Conservation (phyloP, 2,888 invertebrate genomes). For the Cacoxenus indagator region DNA sequence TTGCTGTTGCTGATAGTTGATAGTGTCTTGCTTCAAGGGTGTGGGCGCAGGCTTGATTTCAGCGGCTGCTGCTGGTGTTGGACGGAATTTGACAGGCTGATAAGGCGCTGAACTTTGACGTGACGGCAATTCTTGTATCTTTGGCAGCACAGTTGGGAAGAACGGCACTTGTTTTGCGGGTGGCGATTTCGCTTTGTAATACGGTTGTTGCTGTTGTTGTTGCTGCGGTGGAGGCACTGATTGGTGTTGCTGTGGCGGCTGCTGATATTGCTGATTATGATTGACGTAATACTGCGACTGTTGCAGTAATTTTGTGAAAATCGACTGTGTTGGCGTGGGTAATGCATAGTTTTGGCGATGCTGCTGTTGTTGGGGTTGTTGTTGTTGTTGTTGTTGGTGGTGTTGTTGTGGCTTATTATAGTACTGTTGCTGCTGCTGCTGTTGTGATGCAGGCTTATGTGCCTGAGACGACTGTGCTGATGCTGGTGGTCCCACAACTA, state of each 20-base stretch:
- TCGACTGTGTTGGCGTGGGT: constrained; percentile 52
- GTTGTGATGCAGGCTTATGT: constrained; percentile 18
- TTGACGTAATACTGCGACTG: constrained; percentile 62
- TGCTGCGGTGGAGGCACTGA: constrained; percentile 36
- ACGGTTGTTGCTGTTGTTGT: constrained; percentile 39
- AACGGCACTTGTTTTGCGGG: constrained; percentile 58
- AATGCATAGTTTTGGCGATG: constrained; percentile 43
- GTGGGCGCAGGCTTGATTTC: constrained; percentile 59
- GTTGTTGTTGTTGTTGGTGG: constrained; percentile 29
- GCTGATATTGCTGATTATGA: constrained; percentile 58
- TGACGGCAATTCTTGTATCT: constrained; percentile 49
- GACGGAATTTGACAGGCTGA: constrained; percentile 68
- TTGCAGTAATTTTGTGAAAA: constrained; percentile 54
- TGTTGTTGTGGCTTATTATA: constrained; percentile 29
- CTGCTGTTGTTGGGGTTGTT: constrained; percentile 30
- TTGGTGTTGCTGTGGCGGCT: constrained; percentile 34
- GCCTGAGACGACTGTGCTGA: constrained; percentile 25
- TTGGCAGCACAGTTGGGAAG: constrained; percentile 62
- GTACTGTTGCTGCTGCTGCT: constrained; percentile 26
- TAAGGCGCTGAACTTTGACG: constrained; percentile 53
- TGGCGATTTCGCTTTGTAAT: constrained; percentile 47
- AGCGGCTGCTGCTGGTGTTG: constrained; percentile 56
- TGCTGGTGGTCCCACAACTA: constrained; percentile 29
- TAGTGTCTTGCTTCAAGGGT: constrained; percentile 55
- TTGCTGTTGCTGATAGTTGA: constrained; percentile 62